phyloP scores from a whole-genome alignment of 1,140 invertebrate species.

The Drosophila sproati region DNA sequence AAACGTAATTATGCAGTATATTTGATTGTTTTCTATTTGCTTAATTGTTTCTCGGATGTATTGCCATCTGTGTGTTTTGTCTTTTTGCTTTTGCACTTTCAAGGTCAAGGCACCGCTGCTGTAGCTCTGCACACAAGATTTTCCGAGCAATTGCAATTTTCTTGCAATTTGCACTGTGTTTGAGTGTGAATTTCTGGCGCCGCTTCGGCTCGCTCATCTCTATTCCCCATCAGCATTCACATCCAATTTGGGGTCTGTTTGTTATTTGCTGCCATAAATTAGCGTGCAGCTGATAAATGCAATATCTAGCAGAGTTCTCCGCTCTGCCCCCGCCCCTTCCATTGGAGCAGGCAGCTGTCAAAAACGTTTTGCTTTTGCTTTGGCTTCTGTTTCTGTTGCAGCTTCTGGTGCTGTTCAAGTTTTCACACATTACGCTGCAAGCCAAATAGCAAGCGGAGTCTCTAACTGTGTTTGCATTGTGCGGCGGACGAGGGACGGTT shows the following conservation, averaged over 20 bases:
- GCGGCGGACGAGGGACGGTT: not conserved
- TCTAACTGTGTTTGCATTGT: constrained; percentile 41
- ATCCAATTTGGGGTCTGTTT: not conserved
- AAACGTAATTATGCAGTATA: too few species aligned
- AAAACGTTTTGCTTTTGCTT: constrained; percentile 55
- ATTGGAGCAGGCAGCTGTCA: constrained; percentile 63
- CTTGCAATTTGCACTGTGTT: constrained; percentile 44
- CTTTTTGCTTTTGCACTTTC: not conserved
- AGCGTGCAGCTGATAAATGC: constrained; percentile 73
- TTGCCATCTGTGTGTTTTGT: not conserved
- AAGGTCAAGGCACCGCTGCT: constrained; percentile 18
- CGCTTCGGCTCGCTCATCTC: constrained; percentile 42
- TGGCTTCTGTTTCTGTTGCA: not conserved
- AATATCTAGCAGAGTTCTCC: constrained; percentile 4
- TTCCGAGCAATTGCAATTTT: constrained; percentile 61
- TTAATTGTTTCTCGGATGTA: too few species aligned
- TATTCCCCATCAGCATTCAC: not conserved
- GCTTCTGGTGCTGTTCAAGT: constrained; percentile 21
- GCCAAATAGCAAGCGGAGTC: constrained; percentile 53
- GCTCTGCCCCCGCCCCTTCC: not conserved
- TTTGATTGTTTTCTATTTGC: too few species aligned
- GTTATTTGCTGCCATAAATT: constrained; percentile 62
- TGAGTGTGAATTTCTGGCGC: constrained; percentile 48
- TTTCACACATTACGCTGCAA: constrained; percentile 73
- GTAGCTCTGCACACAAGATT: constrained; percentile 16